Conservation (phyloP, 2,113 vertebrate genomes). For the Picathartes gymnocephalus region DNA sequence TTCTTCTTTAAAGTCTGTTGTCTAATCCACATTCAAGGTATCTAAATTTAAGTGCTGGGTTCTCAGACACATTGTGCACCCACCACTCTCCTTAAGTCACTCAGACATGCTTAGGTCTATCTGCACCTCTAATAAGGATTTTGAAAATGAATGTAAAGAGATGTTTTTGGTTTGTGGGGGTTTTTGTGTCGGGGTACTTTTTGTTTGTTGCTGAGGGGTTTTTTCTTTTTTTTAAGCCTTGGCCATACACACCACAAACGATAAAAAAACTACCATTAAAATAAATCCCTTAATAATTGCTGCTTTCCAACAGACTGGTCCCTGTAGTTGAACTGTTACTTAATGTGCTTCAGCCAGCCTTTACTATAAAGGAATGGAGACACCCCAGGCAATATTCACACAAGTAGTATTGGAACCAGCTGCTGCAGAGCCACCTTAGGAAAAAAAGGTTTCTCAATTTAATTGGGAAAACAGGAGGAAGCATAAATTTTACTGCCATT, state of each 20-base stretch:
- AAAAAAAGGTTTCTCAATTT: constrained; percentile 81
- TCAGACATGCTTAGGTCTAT: not conserved
- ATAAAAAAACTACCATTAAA: constrained; percentile 52
- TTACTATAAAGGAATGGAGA: constrained; percentile 71
- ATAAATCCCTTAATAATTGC: constrained; percentile 63
- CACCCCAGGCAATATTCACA: constrained; percentile 82
- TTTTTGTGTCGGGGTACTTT: not conserved
- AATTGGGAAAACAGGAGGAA: constrained; percentile 97
- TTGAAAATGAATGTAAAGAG: not conserved
- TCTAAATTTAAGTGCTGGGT: not conserved
- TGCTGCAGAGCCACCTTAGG: constrained; percentile 79
- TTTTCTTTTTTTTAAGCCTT: not conserved
- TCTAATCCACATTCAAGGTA: not conserved
- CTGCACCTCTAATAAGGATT: not conserved
- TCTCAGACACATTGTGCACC: not conserved
- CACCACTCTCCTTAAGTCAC: not conserved
- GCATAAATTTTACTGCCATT: constrained; percentile 97
- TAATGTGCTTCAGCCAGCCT: constrained; percentile 68
- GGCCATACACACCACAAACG: constrained; percentile 26
- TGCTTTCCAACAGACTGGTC: constrained; percentile 57
- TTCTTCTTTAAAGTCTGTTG: not conserved
- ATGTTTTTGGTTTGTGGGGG: fast-evolving
- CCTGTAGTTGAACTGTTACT: constrained; percentile 60
- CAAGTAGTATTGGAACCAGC: constrained; percentile 85
- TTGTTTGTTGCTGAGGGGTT: not conserved